A percentile compares a stretch with the other conserved stretches of the same genome.
Evolutionary conservation across 1,140 invertebrate species (phyloP).

Genomic region (Pogonus chalceus): DNA sequence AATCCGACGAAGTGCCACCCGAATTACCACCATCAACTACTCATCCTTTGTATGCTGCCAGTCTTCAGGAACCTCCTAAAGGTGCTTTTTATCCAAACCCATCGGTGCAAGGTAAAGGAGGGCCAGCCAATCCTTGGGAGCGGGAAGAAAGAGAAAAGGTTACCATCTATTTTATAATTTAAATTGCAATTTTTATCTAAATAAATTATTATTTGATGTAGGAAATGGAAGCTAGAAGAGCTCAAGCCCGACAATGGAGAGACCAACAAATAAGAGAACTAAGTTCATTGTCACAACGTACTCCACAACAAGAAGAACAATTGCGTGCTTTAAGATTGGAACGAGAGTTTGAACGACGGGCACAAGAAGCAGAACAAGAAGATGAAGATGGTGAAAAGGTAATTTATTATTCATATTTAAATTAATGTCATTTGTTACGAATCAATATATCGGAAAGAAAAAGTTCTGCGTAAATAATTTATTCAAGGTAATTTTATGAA

Average conservation of each 20-base stretch:
- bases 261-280: constrained; percentile 79
- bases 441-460: no score
- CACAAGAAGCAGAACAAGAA: constrained; percentile 70
- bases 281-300: constrained; percentile 52
- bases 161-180: not conserved
- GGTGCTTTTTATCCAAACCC: constrained; percentile 55
- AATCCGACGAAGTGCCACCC: constrained; percentile 46
- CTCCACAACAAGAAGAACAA: constrained; percentile 76
- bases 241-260: constrained; percentile 58
- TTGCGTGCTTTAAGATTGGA: constrained; percentile 73
- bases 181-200: not conserved
- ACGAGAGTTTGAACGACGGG: constrained; percentile 77
- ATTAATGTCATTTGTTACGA: no score
- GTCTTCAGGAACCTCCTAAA: constrained; percentile 62
- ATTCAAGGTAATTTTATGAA: no score
- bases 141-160: constrained; percentile 54
- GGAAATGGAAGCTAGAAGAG: constrained; percentile 57
- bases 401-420: not conserved
- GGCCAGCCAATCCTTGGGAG: constrained; percentile 69
- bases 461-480: no score
- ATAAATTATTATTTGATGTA: constrained; percentile 20
- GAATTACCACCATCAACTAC: constrained; percentile 63
- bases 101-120: constrained; percentile 26
- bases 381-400: constrained; percentile 51
- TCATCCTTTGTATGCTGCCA: constrained; percentile 65